Base-by-base conservation (phyloP, 2,888 invertebrate species). In the Monoplex corrugatus region DNA sequence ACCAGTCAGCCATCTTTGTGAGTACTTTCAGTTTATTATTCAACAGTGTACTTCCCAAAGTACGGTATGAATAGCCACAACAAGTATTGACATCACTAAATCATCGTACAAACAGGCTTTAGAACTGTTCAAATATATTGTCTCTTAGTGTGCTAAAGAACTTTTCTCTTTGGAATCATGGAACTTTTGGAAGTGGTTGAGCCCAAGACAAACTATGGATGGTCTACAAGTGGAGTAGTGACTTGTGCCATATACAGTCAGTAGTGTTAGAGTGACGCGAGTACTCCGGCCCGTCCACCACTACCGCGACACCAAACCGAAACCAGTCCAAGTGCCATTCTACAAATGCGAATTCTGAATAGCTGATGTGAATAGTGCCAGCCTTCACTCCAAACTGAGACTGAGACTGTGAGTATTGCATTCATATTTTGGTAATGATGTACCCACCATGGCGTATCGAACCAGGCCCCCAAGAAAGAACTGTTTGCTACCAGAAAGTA, bases 201-300 rank as follows among this genome's bases (percentile, higher is more conserved):
- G n/a, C n/a, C 63, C 63, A 68, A 68, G 63, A 68, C 63, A 68
- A 16, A 23, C 19, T 68, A 1, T n/a, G n/a, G n/a, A n/a, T n/a
- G n/a, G 63, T 28, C 28, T 68, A 68, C 1, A 13, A 23, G n/a
- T 23, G 1, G 32, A 68, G 28, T 28, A 23, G 63, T 68, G 50
- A 50, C 50, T 13, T 50, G 10, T 8, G 50, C 16, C 8, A 50
- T 50, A 50, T 50, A 13, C 50, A 16, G 8, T 13, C 8, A 50
- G 16, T 16, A 50, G 50, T 50, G 63, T 68, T 6, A 28, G 63
- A 28, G 63, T 28, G 28, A 2, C n/a, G 63, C n/a, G 63, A 68
- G 63, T 23, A 68, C n/a, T 68, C 28, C 63, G n/a, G 63, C 63
- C n/a, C n/a, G 63, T 68, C 63, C 63, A 68, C 63, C 63, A n/a